phyloP scores from a whole-genome alignment of 2,888 invertebrate species.

The Cheiracanthium punctorium region DNA sequence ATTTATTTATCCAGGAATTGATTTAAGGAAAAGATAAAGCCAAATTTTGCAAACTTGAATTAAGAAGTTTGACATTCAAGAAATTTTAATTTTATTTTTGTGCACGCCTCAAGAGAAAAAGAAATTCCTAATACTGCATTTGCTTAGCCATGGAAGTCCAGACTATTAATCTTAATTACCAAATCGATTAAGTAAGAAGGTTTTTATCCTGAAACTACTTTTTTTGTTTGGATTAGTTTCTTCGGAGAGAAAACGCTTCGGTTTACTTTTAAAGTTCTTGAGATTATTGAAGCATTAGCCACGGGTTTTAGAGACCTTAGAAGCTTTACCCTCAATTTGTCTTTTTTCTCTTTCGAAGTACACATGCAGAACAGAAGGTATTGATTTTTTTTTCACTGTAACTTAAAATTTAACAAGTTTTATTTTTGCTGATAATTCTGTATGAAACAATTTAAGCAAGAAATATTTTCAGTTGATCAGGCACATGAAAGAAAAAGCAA shows the following conservation, averaged over 20 bases:
- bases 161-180: slow-evolving; percentile 10
- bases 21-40: too few relatives aligned
- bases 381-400: too few relatives aligned
- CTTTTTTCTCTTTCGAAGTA: too few relatives aligned
- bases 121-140: not conserved
- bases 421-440: too few relatives aligned
- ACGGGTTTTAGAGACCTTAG: not conserved
- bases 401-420: too few relatives aligned
- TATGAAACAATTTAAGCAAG: too few relatives aligned
- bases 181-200: not conserved
- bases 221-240: not conserved
- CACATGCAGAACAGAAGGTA: too few relatives aligned
- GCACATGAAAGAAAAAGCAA: too few relatives aligned
- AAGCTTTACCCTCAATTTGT: not conserved
- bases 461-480: too few relatives aligned
- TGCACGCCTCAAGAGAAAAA: not conserved
- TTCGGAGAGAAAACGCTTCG: not conserved
- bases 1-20: too few relatives aligned
- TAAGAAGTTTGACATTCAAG: too few relatives aligned
- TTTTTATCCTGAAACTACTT: not conserved
- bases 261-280: not conserved
- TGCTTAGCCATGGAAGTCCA: not conserved
- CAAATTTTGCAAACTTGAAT: too few relatives aligned
- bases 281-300: not conserved
- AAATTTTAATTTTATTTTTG: not conserved